Base-by-base conservation (phyloP, 2,113 vertebrate species). In the Podarcis raffonei region DNA sequence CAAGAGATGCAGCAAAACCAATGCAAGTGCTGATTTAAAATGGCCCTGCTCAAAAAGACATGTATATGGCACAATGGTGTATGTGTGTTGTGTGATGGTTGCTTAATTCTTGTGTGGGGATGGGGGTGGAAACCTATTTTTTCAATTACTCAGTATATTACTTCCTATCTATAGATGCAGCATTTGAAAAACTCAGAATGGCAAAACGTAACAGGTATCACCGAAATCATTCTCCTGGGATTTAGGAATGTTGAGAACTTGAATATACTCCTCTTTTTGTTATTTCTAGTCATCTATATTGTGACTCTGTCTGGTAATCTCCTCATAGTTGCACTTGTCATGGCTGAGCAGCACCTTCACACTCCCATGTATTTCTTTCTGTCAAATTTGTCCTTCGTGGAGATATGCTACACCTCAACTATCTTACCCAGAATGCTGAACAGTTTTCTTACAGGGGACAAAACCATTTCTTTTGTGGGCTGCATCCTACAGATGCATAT, bases 301-400 rank as follows among this genome's bases (percentile, higher is more conserved):
- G 84, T 93, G 78, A 93, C 86, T 18, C 0, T 94, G 80, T 94
- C 86, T 86, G 91, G 93, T 80, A 94, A 94, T 69, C 74, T 84
- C 39, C 78, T 94, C 25, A 91, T 95, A 85, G 32, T 95, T n/a
- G 15, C 89, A 6, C 37, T 94, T 23, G 91, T 95, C 77, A 78
- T 95, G 32, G 23, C 89, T 57, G 92, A 72, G n/a, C 82, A 59
- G n/a, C 77, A 86, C 59, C 90, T 94, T 6, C 92, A 92, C 13
- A 96, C 48, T 3, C 93, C 91, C 8, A 93, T 93, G 92, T 94
- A 96, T 66, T 94, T 94, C 74, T 88, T 91, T 39, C 68, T 89
- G 30, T 81, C 69, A 15, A 93, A 84, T 22, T 25, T 89, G 5
- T 89, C 90, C 80, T 81, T 79, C 39, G 12, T 90, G 78, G 84